phyloP scores from a whole-genome alignment of 2,113 vertebrate genomes.

The Menura novaehollandiae region DNA sequence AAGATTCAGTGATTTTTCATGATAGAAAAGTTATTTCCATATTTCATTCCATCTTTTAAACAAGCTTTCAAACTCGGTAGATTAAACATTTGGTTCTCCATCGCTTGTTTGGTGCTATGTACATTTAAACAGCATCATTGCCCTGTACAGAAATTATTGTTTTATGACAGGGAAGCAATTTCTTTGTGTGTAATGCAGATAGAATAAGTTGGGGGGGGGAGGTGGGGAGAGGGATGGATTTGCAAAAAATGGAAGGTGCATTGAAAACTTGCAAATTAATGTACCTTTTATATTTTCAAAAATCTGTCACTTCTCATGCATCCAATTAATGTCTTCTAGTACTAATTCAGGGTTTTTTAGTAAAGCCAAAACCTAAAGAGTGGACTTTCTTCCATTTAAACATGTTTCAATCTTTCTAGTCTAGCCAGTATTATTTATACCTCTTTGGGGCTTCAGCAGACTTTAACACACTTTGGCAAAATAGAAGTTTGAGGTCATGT shows the following conservation, averaged over 20 bases:
- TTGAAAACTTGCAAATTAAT: not conserved
- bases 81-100: not conserved
- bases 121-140: not conserved
- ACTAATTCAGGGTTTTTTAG: not conserved
- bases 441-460: not conserved
- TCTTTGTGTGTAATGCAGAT: not conserved
- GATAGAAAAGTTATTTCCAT: not conserved
- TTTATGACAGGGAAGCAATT: not conserved
- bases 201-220: accelerated
- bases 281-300: not conserved
- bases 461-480: not conserved
- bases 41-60: not conserved
- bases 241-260: not conserved
- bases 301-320: not conserved
- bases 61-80: not conserved
- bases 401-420: not conserved
- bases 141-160: not conserved
- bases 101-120: not conserved
- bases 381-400: not conserved
- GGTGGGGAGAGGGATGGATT: not conserved
- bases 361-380: not conserved
- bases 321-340: not conserved
- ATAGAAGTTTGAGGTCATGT: not conserved
- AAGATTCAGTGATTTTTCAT: not conserved
- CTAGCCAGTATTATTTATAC: not conserved